Conservation (phyloP, 30 jellyfish, hydroid and myxozoan genomes). For the Morbakka virulenta region DNA sequence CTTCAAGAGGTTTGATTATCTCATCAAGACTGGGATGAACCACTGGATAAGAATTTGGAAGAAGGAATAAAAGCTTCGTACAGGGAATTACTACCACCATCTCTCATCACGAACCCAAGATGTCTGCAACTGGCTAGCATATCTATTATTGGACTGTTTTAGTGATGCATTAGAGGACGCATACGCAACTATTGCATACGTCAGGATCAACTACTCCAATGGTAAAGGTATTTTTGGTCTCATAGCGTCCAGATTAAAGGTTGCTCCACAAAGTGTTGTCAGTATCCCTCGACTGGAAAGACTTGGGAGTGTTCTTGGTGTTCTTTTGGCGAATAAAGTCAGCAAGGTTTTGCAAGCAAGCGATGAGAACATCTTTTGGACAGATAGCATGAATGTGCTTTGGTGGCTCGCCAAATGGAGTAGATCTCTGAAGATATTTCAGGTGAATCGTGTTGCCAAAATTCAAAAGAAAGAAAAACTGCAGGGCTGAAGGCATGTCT, state of each 20-base stretch:
- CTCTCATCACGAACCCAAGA: not conserved
- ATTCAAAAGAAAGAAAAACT: constrained; percentile 6
- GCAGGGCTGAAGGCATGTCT: not conserved
- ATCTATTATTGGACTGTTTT: not conserved
- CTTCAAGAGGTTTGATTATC: constrained; percentile 9
- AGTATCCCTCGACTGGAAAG: constrained; percentile 27
- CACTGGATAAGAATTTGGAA: too few relatives aligned
- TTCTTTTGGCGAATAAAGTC: not conserved
- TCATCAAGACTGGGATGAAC: constrained; percentile 27
- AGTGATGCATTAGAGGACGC: constrained; percentile 21
- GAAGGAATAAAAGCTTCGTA: not conserved
- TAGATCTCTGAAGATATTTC: constrained; percentile 1
- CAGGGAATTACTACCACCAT: not conserved
- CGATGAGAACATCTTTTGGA: not conserved
- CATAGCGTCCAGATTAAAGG: constrained; percentile 4
- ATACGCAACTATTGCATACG: constrained; percentile 13
- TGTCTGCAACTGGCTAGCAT: not conserved
- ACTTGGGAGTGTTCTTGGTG: not conserved
- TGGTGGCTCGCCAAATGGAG: constrained; percentile 14
- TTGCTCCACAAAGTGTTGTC: constrained; percentile 13
- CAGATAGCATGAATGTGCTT: constrained; percentile 13
- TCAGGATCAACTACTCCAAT: not conserved
- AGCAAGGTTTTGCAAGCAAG: not conserved
- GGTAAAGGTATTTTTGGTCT: not conserved
- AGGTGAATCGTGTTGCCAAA: constrained; percentile 6